These are phyloP conservation scores for Corella eumyota DNA, from an alignment of 23 tunicate species.

Conservation along the genomic window DNA sequence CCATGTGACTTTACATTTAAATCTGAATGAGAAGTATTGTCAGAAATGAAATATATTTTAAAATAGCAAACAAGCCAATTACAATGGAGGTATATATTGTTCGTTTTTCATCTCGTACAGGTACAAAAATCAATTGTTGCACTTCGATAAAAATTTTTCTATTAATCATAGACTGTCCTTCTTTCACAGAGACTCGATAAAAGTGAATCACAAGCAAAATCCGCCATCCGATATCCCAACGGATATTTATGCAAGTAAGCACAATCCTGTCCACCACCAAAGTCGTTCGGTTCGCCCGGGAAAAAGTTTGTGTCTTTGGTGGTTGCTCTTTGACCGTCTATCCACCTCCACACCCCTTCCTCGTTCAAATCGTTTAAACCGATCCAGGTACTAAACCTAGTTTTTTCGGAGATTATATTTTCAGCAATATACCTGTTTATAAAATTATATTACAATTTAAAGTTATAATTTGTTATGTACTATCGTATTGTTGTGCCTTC, in stretches of 20 bases:
- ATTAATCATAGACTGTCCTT: neutral
- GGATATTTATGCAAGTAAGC: neutral
- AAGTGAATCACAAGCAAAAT: constrained; percentile 6
- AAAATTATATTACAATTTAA: no score
- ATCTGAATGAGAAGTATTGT: no score
- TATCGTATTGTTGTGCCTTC: no score
- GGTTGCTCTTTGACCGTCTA: constrained; percentile 8
- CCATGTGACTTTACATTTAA: no score
- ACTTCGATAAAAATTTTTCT: no score
- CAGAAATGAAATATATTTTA: no score
- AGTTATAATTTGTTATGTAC: no score
- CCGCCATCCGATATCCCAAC: constrained; percentile 7
- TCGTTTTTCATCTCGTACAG: no score
- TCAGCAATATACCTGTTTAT: constrained; percentile 1
- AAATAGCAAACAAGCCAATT: no score
- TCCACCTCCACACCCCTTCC: constrained; percentile 16
- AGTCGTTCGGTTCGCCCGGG: constrained; percentile 14
- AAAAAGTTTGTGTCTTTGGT: constrained; percentile 6
- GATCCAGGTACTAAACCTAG: constrained; percentile 11
- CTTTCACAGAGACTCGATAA: constrained; percentile 15
- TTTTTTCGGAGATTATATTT: neutral
- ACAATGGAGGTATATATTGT: no score
- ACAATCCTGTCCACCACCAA: constrained; percentile 4
- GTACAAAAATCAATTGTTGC: no score
- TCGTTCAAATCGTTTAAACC: constrained; percentile 6